Conservation (phyloP, 2,797 vertebrate genomes). For the Hippopotamyrus pictus region DNA sequence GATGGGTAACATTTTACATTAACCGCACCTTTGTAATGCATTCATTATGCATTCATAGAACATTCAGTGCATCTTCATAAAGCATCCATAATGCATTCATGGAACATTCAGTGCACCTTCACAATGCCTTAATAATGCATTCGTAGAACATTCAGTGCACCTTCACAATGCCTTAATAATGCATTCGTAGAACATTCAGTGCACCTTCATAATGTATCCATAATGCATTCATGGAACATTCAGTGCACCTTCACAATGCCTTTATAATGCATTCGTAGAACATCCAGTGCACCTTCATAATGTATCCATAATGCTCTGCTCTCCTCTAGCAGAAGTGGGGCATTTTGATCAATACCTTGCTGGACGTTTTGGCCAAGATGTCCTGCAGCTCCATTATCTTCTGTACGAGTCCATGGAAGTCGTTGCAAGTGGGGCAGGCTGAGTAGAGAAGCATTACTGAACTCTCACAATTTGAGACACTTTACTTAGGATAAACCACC, state of each 20-base stretch:
- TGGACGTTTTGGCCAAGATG: conserved; percentile 92
- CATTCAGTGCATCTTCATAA: too few relatives aligned
- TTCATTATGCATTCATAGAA: background rate
- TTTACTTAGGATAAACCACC: background rate
- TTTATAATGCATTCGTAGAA: background rate
- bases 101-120: background rate
- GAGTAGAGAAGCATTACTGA: conserved; percentile 34
- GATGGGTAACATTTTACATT: background rate
- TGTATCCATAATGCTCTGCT: background rate
- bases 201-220: background rate
- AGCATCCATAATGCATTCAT: too few relatives aligned
- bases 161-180: too few relatives aligned
- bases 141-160: background rate
- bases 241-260: background rate
- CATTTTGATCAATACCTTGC: conserved; percentile 74
- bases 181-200: background rate
- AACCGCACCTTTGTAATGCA: background rate
- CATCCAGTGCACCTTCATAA: background rate
- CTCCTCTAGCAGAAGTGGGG: background rate
- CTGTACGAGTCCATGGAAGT: conserved; percentile 96
- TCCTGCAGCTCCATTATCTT: conserved; percentile 99
- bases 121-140: background rate
- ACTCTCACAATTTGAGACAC: background rate
- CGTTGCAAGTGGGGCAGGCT: conserved; percentile 97
- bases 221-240: background rate